These are phyloP conservation scores for Archivesica marissinica DNA, from an alignment of 1,140 invertebrate species.

Conservation along the genomic window DNA sequence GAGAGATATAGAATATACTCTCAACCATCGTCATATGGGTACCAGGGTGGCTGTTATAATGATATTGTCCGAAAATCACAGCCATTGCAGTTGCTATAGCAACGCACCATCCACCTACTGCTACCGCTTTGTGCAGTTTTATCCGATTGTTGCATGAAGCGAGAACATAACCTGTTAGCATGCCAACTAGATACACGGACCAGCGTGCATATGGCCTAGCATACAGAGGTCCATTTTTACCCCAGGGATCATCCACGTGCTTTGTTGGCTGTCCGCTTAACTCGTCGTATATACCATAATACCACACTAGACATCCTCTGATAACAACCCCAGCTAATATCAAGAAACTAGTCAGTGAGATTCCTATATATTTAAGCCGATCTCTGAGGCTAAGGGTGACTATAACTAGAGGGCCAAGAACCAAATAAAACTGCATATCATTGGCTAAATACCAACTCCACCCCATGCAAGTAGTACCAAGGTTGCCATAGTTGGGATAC, in stretches of 20 bases:
- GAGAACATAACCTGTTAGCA: slow-evolving; percentile 50
- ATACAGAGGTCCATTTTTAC: slow-evolving; percentile 28
- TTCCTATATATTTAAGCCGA: not conserved
- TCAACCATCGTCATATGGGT: slow-evolving; percentile 10
- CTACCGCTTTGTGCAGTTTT: not conserved
- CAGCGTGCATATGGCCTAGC: slow-evolving; percentile 36
- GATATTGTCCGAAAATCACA: slow-evolving; percentile 46
- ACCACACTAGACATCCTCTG: slow-evolving; percentile 9
- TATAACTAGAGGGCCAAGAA: slow-evolving; percentile 50
- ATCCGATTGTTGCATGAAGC: not conserved
- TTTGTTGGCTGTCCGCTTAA: slow-evolving; percentile 4
- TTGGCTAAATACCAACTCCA: slow-evolving; percentile 62
- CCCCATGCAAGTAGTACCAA: slow-evolving; percentile 40
- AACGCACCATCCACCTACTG: slow-evolving; percentile 21
- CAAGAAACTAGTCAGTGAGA: not conserved
- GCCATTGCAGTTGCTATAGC: slow-evolving; percentile 37
- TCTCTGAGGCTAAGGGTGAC: not conserved
- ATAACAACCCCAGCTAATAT: slow-evolving; percentile 34
- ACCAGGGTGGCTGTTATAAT: slow-evolving; percentile 45
- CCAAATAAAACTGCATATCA: slow-evolving; percentile 62
- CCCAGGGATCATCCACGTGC: slow-evolving; percentile 33
- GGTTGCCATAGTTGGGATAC: slow-evolving; percentile 81
- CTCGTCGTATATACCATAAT: slow-evolving; percentile 15
- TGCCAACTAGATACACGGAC: slow-evolving; percentile 47
- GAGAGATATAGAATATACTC: slow-evolving; percentile 19